These are phyloP conservation scores for Lethenteron reissneri DNA, from an alignment of 2,113 vertebrate genomes.

Conservation along the genomic window DNA sequence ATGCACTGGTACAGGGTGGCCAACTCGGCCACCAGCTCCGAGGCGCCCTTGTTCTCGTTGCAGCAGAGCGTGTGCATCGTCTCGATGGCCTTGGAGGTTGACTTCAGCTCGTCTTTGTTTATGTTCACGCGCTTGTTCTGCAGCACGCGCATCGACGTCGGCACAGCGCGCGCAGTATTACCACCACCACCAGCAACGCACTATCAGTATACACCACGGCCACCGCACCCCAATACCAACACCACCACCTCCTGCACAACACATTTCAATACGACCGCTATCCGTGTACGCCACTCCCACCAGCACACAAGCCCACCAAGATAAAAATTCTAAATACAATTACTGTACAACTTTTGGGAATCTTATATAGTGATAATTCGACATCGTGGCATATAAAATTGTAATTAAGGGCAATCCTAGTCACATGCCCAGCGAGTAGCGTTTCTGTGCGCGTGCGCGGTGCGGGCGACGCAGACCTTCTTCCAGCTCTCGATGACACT, in stretches of 20 bases:
- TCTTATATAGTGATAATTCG: too few relatives aligned
- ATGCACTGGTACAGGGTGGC: constrained; percentile 83
- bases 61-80: constrained; percentile 85
- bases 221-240: too few relatives aligned
- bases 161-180: neutral
- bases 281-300: neutral
- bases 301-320: neutral
- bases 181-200: too few relatives aligned
- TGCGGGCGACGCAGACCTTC: constrained; percentile 34
- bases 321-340: neutral
- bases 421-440: too few relatives aligned
- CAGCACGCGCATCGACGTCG: neutral
- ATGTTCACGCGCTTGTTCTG: constrained; percentile 93
- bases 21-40: constrained; percentile 77
- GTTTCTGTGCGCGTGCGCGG: too few relatives aligned
- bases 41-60: constrained; percentile 94
- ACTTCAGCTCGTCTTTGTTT: constrained; percentile 90
- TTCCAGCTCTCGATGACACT: constrained; percentile 97
- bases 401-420: too few relatives aligned
- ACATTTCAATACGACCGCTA: too few relatives aligned
- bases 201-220: too few relatives aligned
- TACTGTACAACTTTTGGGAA: neutral
- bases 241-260: too few relatives aligned
- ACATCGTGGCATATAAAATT: too few relatives aligned
- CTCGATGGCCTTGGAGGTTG: constrained; percentile 79